Conservation (phyloP, 1,140 invertebrate genomes). For the Zaprionus kolodkinae region DNA sequence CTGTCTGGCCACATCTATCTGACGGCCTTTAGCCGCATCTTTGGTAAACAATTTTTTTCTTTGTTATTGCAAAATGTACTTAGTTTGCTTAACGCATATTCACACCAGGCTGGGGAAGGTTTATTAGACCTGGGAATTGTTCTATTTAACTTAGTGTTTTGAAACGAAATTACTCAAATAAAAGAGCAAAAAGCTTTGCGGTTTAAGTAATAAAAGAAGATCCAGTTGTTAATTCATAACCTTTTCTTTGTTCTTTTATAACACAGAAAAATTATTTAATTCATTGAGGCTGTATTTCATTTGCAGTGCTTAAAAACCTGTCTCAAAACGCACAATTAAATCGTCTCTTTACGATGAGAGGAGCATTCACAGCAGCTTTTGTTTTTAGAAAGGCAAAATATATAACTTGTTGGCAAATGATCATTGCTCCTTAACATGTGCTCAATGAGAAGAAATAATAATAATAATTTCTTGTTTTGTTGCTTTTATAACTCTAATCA, state of each 20-base stretch:
- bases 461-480: background rate
- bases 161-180: background rate
- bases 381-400: constrained; percentile 25
- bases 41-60: constrained; percentile 43
- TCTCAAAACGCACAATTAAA: constrained; percentile 5
- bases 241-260: background rate
- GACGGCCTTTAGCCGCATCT: constrained; percentile 65
- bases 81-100: constrained; percentile 60
- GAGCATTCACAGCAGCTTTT: background rate
- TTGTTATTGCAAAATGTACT: constrained; percentile 72
- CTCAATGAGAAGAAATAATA: constrained; percentile 6
- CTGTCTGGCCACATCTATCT: constrained; percentile 29
- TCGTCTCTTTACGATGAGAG: background rate
- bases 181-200: background rate
- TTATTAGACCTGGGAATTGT: background rate
- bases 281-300: background rate
- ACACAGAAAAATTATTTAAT: background rate
- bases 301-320: constrained; percentile 8
- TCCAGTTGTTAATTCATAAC: background rate
- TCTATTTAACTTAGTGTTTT: background rate
- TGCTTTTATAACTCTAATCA: constrained; percentile 25
- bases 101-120: constrained; percentile 48
- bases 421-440: constrained; percentile 10
- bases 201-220: background rate
- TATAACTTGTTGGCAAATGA: constrained; percentile 5